Conservation (phyloP, 2,888 invertebrate genomes). For the Melitaea athalia region DNA sequence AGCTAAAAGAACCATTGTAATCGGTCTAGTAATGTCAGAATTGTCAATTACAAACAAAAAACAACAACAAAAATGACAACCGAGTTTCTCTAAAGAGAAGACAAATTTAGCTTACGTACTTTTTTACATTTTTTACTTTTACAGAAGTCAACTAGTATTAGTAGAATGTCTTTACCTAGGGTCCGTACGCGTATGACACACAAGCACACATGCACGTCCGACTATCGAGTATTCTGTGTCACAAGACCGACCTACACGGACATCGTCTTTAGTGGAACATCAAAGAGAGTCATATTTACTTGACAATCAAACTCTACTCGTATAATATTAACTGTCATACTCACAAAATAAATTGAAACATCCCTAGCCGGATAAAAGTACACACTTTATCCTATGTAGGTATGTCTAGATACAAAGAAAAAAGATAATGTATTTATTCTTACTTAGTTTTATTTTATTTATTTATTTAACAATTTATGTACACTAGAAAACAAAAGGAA, state of each 20-base stretch:
- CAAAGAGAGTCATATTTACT: conserved; percentile 43
- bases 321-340: conserved; percentile 20
- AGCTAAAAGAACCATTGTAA: too few species aligned
- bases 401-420: neutral
- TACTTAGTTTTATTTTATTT: too few species aligned
- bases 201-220: conserved; percentile 39
- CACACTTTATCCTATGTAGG: neutral
- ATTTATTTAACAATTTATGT: too few species aligned
- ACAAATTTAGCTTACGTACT: neutral
- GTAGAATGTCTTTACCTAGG: neutral
- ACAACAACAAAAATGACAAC: too few species aligned
- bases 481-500: too few species aligned
- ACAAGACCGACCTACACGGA: conserved; percentile 62
- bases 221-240: conserved; percentile 48
- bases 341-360: neutral
- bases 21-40: too few species aligned
- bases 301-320: conserved; percentile 30
- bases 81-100: too few species aligned
- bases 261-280: conserved; percentile 60
- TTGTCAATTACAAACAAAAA: too few species aligned
- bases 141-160: neutral
- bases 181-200: conserved; percentile 37
- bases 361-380: neutral
- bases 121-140: neutral
- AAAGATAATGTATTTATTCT: neutral